Evolutionary conservation across 1,140 invertebrate species (phyloP), one percentile per base, ranked within the genome.

Genomic region (Brachionus paranguensis): DNA sequence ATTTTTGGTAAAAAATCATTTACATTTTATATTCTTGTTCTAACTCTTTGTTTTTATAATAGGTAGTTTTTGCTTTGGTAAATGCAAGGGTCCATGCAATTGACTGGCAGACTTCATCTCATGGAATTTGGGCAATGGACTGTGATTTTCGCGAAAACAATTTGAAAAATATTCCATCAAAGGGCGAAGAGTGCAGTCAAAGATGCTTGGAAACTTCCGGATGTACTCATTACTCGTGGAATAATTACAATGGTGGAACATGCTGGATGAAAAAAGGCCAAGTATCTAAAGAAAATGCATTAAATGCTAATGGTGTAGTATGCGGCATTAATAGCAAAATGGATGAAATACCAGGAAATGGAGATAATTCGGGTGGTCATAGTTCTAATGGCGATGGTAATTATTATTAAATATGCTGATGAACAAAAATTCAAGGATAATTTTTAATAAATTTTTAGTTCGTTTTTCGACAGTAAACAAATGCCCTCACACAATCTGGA

Each of bases 171-270:
- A n/a, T 43, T n/a, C 70, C 5, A 45, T 45, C 41, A 17, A 43
- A 11, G 20, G 70, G 37, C 45, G 70, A 74, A 74, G 14, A 45
- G 43, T 74, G 70, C 20, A 20, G 37, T 74, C 5, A 14, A 20
- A n/a, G 7, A 74, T 74, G 70, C 20, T 17, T 43, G 17, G 12
- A n/a, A 43, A 45, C 33, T 11, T 6, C n/a, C 8, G 20, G n/a
- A 10, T 74, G 70, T 45, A 74, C 70, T 43, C 70, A 74, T 43
- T 74, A 20, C 43, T 47, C 70, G 20, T 74, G 65, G 65, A 70
- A 24, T 70, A 33, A 70, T 70, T 70, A 70, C 14, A 33, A 70
- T 29, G 65, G 65, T 74, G 70, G 70, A 43, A 74, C 70, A 43
- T 74, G 70, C 17, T 74, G 70, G 70, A 45, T 74, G 41, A 74